Conservation (phyloP, 2,113 vertebrate genomes). For the Tychaedon coryphoeus region DNA sequence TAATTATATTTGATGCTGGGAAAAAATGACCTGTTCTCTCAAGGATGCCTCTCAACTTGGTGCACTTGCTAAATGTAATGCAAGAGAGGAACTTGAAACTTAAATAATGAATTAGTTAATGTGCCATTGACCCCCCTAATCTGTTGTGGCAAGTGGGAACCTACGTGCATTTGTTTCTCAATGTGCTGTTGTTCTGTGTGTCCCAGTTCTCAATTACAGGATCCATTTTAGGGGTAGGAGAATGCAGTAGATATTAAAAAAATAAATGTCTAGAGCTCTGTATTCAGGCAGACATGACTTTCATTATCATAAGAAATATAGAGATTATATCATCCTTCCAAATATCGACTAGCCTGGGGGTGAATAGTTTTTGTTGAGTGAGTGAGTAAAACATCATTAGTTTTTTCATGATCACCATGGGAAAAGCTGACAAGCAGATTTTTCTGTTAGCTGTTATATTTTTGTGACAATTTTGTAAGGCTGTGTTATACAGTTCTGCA, state of each 20-base stretch:
- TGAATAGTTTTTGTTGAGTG: conserved; percentile 55
- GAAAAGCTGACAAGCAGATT: conserved; percentile 58
- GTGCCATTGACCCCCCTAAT: conserved; percentile 25
- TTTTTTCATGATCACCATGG: conserved; percentile 64
- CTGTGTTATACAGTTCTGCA: neutral
- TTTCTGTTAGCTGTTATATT: conserved; percentile 48
- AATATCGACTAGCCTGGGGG: conserved; percentile 29
- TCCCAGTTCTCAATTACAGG: conserved; percentile 34
- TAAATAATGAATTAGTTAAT: conserved; percentile 62
- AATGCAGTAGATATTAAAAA: conserved; percentile 1
- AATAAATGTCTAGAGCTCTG: neutral
- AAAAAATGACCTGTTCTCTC: neutral
- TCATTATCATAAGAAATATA: conserved; percentile 70
- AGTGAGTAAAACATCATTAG: conserved; percentile 61
- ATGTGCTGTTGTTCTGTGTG: neutral
- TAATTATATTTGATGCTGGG: conserved; percentile 62
- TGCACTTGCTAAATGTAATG: conserved; percentile 37
- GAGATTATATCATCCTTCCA: conserved; percentile 48
- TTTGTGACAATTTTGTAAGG: conserved; percentile 5
- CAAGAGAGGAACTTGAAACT: conserved; percentile 55
- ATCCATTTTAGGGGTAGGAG: neutral
- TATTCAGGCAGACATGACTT: conserved; percentile 45
- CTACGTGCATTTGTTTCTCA: conserved; percentile 36
- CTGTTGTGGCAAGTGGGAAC: conserved; percentile 40
- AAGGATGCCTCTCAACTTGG: conserved; percentile 14